A percentile compares a stretch with the other conserved stretches of the same genome.
Evolutionary conservation across 2,797 vertebrate species (phyloP).

Genomic region (Falco berigora): DNA sequence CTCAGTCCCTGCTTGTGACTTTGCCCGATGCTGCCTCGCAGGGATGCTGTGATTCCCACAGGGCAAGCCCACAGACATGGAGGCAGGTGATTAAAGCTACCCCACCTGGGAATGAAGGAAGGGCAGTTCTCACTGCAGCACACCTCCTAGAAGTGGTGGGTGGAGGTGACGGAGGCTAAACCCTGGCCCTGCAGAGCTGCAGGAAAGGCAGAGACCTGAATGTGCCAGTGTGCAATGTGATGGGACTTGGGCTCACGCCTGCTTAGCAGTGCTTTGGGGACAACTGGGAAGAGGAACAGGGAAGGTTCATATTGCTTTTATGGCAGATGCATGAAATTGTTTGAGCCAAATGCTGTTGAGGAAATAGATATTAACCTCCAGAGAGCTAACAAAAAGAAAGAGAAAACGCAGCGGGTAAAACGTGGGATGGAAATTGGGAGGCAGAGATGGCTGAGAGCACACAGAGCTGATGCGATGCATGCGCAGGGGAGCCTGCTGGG

Average conservation of each 20-base stretch:
- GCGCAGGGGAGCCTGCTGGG: not conserved
- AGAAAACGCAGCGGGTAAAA: not conserved
- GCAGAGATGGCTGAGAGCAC: not conserved
- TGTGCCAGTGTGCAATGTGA: not conserved
- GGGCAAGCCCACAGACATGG: rapidly evolving
- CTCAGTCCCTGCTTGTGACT: not conserved
- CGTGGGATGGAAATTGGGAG: not conserved
- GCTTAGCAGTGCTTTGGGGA: not conserved
- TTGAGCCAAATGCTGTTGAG: not conserved
- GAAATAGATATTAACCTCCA: slow-evolving; percentile 18
- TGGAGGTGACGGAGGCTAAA: not conserved
- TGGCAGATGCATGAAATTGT: not conserved
- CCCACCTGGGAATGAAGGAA: not conserved
- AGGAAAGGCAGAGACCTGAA: not conserved
- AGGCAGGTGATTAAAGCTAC: not conserved
- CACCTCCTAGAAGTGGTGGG: not conserved
- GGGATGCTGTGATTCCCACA: not conserved
- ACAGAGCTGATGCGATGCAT: rapidly evolving
- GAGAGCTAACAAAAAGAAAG: not conserved
- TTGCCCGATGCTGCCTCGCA: not conserved
- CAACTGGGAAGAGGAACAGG: not conserved
- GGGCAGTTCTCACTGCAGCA: not conserved
- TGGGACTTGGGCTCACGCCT: rapidly evolving
- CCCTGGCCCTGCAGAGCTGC: not conserved
- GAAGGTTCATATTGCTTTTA: not conserved